Conservation (phyloP, 1,140 invertebrate species). For the Amphibalanus amphitrite region DNA sequence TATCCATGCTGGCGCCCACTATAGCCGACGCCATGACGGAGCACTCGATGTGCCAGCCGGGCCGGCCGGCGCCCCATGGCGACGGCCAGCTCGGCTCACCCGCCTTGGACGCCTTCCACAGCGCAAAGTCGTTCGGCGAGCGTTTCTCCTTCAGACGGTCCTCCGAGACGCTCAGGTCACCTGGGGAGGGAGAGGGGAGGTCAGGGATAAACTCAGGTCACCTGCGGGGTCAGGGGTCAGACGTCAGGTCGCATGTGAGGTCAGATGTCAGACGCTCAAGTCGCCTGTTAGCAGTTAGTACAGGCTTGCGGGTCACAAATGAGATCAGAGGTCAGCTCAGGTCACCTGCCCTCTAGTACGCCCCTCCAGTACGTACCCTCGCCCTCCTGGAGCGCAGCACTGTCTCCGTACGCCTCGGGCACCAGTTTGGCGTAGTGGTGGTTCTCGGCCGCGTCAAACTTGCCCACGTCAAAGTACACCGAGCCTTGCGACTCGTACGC, state of each 20-base stretch:
- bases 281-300: too few relatives aligned
- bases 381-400: slow-evolving; percentile 75
- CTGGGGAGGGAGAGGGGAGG: too few relatives aligned
- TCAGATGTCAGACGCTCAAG: too few relatives aligned
- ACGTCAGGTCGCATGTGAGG: too few relatives aligned
- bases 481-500: slow-evolving; percentile 87
- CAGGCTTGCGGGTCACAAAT: too few relatives aligned
- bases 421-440: slow-evolving; percentile 89
- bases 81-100: slow-evolving; percentile 96
- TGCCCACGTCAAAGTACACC: slow-evolving; percentile 89
- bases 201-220: too few relatives aligned
- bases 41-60: slow-evolving; percentile 99
- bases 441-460: slow-evolving; percentile 62
- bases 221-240: too few relatives aligned
- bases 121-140: slow-evolving; percentile 83
- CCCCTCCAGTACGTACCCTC: slow-evolving; percentile 60
- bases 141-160: slow-evolving; percentile 37
- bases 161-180: too few relatives aligned
- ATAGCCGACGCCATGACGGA: slow-evolving; percentile 94
- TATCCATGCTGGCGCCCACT: slow-evolving; percentile 75
- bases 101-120: slow-evolving; percentile 94
- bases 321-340: too few relatives aligned
- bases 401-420: slow-evolving; percentile 93
- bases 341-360: too few relatives aligned
- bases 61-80: slow-evolving; percentile 81